Evolutionary conservation across 1,140 invertebrate genomes (phyloP), one percentile per base, ranked within the genome.

Genomic region (Drosophila varians): DNA sequence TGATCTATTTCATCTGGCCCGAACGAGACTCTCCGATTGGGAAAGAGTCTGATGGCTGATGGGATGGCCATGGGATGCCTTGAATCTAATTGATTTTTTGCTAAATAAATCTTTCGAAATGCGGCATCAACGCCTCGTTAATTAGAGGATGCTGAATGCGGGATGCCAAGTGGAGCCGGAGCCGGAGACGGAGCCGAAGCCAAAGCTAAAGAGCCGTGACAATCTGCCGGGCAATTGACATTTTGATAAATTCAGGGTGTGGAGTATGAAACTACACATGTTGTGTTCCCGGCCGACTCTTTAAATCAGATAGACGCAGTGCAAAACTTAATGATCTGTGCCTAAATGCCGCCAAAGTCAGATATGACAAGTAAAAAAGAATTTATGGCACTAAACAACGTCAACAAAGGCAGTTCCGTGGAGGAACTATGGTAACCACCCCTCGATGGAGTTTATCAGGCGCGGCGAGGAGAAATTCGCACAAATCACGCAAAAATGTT

Each of bases 401-500:
- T 64, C 78, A 77, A 68, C 57, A 74, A 71, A 28, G 36, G 23
- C 46, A 21, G 40, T 51, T 65, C 21, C 21, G 21, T n/a, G 21
- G 74, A 53, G 46, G 62, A 78, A 38, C 77, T 74, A n/a, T n/a
- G n/a, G n/a, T n/a, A 74, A 57, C 52, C 52, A 65, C 52, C 70
- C 56, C 49, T 9, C 18, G n/a, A 7, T 11, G n/a, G 69, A 40
- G 69, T 86, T 86, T 84, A 84, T 84, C 80, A 45, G 58, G 23
- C 61, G 47, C 43, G 58, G 72, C 54, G 64, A 51, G 68, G 38
- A 46, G 58, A 84, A 79, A 86, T 86, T 84, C 80, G 80, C 80
- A 84, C 80, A 84, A 84, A 84, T 84, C 80, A 86, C 80, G 80
- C 80, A 73, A 76, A 74, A 84, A 79, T 84, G 74, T 75, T 76